Conservation (phyloP, 2,888 invertebrate species). For the Raillietiella orientalis region DNA sequence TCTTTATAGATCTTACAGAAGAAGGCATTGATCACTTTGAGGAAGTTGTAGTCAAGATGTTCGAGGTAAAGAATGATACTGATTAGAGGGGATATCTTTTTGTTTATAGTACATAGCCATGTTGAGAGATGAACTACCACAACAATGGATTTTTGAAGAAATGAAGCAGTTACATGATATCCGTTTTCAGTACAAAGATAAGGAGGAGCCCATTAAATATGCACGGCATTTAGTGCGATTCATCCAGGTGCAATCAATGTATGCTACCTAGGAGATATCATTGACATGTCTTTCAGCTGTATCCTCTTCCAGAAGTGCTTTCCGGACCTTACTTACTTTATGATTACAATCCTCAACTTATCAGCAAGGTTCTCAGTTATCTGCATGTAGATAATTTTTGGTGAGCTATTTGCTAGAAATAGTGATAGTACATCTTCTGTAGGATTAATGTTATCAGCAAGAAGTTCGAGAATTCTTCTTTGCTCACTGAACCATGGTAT, state of each 20-base stretch:
- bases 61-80: constrained; percentile 24
- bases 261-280: too few relatives aligned
- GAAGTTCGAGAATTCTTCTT: constrained; percentile 26
- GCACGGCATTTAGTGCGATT: too few relatives aligned
- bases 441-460: constrained; percentile 25
- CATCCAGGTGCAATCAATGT: too few relatives aligned
- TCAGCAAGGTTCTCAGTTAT: constrained; percentile 29
- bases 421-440: constrained; percentile 2
- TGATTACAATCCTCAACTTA: constrained; percentile 59
- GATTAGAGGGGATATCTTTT: too few relatives aligned
- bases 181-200: constrained; percentile 60
- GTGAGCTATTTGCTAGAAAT: constrained; percentile 12
- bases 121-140: constrained; percentile 34
- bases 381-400: constrained; percentile 46
- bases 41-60: constrained; percentile 61
- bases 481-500: constrained; percentile 52
- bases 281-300: too few relatives aligned
- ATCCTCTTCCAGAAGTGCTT: constrained; percentile 50
- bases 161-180: constrained; percentile 40
- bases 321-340: constrained; percentile 38
- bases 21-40: constrained; percentile 62
- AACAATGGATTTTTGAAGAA: constrained; percentile 77
- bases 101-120: constrained; percentile 42
- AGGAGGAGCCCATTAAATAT: constrained; percentile 34
- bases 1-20: constrained; percentile 55